Evolutionary conservation across 2,113 vertebrate genomes (phyloP).

Genomic region (Coracopsis vasa): DNA sequence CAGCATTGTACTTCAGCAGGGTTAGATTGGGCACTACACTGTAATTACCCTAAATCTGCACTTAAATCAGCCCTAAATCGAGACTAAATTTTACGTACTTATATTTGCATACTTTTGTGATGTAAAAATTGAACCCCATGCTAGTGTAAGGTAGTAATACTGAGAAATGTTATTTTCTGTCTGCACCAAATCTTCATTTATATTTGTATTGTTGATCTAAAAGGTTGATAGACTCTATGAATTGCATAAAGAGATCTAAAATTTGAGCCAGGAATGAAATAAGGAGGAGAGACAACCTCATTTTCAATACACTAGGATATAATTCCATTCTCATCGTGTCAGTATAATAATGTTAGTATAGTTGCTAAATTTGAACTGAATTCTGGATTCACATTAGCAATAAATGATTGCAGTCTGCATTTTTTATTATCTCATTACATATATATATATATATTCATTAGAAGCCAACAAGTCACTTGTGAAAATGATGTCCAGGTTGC

Average conservation of each 20-base stretch:
- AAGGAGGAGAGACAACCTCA: not conserved
- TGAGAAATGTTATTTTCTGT: not conserved
- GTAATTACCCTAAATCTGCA: not conserved
- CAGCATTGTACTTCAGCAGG: not conserved
- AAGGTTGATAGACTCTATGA: not conserved
- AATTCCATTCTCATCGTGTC: not conserved
- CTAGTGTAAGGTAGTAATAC: not conserved
- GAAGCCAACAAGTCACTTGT: not conserved
- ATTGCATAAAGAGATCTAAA: not conserved
- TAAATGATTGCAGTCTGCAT: not conserved
- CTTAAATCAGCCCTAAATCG: not conserved
- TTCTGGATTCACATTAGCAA: not conserved
- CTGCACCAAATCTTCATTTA: not conserved
- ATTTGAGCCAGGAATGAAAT: not conserved
- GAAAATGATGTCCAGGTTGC: not conserved
- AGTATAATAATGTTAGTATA: not conserved
- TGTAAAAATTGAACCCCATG: not conserved
- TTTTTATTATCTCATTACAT: not conserved
- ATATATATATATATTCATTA: not conserved
- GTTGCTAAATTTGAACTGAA: not conserved
- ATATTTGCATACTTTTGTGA: not conserved
- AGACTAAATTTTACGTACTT: not conserved
- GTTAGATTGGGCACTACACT: not conserved
- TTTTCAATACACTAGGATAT: not conserved
- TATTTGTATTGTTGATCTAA: not conserved